Percentiles rank a stretch among this genome's conserved stretches.
phyloP scores from a whole-genome alignment of 1,140 invertebrate genomes.

The Acyrthosiphon pisum region DNA sequence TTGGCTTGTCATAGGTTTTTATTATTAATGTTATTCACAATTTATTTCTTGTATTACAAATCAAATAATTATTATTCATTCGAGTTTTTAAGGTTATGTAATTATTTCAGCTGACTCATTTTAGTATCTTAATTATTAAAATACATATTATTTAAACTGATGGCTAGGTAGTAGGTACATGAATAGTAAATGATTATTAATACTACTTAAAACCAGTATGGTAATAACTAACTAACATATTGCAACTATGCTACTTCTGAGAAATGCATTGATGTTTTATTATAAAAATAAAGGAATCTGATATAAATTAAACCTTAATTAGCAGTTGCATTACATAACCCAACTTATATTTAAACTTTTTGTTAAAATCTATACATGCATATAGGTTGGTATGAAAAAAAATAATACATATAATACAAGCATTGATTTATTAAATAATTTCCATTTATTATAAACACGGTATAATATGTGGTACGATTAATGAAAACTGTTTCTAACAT shows the following conservation, averaged over 20 bases:
- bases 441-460: too few species aligned
- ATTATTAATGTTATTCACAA: background rate
- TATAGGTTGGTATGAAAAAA: too few species aligned
- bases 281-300: background rate
- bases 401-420: too few species aligned
- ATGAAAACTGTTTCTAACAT: background rate
- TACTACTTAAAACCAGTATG: background rate
- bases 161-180: background rate
- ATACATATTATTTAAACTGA: background rate
- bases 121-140: slow-evolving; percentile 19
- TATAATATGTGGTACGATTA: background rate
- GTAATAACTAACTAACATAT: background rate
- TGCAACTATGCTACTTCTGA: background rate
- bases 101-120: slow-evolving; percentile 46
- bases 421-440: too few species aligned
- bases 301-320: background rate
- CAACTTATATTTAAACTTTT: background rate
- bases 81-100: slow-evolving; percentile 46
- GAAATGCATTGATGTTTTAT: background rate
- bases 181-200: background rate
- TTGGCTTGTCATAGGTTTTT: background rate
- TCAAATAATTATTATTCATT: background rate
- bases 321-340: background rate
- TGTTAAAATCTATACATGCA: background rate
- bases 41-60: background rate